Percentiles rank a stretch among this genome's conserved stretches.
These are phyloP conservation scores for Chelonoidis abingdonii DNA, from an alignment of 2,113 vertebrate genomes.

Conservation along the genomic window DNA sequence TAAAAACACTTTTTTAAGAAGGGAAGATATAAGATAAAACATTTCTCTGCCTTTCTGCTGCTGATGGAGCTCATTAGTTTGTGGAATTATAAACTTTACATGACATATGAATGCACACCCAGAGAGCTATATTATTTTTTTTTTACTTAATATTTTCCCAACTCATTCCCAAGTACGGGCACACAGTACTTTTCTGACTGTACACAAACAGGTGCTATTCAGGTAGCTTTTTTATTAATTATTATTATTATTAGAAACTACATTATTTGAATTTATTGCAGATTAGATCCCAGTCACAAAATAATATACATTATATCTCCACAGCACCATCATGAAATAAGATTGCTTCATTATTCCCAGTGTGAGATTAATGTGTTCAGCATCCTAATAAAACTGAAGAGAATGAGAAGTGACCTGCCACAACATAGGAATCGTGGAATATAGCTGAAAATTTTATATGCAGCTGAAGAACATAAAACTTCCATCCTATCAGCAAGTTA, in stretches of 20 bases:
- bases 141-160: not conserved
- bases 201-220: not conserved
- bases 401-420: not conserved
- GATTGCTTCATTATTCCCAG: not conserved
- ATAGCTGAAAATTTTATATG: not conserved
- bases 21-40: not conserved
- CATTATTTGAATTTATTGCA: conserved; percentile 2
- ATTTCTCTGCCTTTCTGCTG: not conserved
- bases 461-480: not conserved
- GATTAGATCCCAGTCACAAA: not conserved
- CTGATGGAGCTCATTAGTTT: not conserved
- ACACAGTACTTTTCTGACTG: not conserved
- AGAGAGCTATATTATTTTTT: not conserved
- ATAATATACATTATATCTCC: not conserved
- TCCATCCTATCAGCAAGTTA: not conserved
- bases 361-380: not conserved
- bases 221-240: not conserved
- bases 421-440: not conserved
- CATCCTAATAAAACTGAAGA: not conserved
- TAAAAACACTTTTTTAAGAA: not conserved
- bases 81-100: not conserved
- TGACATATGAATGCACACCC: not conserved
- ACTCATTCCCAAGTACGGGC: not conserved
- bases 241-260: not conserved
- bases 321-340: not conserved